Evolutionary conservation across 1,140 invertebrate species (phyloP), one percentile per base, ranked within the genome.

Genomic region (Brachionus sp.): DNA sequence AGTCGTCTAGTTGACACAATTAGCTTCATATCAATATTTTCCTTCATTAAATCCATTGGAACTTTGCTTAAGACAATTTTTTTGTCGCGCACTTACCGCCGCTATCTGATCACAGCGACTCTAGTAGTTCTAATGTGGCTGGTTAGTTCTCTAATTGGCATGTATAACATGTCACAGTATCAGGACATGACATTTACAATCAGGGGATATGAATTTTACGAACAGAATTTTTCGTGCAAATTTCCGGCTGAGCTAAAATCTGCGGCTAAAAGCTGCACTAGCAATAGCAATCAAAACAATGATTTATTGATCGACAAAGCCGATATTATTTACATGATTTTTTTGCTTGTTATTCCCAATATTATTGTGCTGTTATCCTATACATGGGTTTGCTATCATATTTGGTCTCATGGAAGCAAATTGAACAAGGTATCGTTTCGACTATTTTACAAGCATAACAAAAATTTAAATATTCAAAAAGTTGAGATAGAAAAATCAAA

Each of bases 271-370:
- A 42, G 16, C 9, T 80, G 77, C 19, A 25, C 35, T 12, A 62
- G 50, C 25, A 44, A 37, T 5, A 37, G 37, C 19, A 42, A 9
- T 3, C 6, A 62, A 16, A 16, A 23, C 12, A 44, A 10, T 10
- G 13, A 5, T 46, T 12, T 29, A 16, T 75, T 75, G 12, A 68
- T 68, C 7, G 70, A 75, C 1, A 75, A 75, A 29, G 44, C 70
- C 7, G 70, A 75, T n/a, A 80, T 80, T 13, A 62, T 80, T 25
- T 80, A 80, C 50, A 80, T 66, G 62, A 25, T 62, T 39, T 62
- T 39, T 62, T 37, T 80, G 19, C 46, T 80, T 16, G 77, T 80
- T 19, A 25, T 80, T 19, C 77, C 77, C 0, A 80, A 80, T 50
- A 42, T 80, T n/a, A 57, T 80, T 42, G 77, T 80, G 12, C 23